phyloP scores from a whole-genome alignment of 1,140 invertebrate genomes.

The Archegozetes longisetosus region DNA sequence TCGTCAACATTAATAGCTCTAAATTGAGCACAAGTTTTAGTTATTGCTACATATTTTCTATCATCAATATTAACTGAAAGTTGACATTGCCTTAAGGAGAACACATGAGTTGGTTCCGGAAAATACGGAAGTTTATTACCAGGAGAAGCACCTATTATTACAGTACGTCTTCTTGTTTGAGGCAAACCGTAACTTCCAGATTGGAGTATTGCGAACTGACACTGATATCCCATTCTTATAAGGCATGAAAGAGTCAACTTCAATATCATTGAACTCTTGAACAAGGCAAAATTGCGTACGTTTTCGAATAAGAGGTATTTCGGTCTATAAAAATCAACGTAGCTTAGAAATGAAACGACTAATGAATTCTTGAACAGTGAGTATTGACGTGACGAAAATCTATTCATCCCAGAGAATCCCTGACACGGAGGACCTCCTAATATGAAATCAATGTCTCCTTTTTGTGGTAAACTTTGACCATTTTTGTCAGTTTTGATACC shows the following conservation, averaged over 20 bases:
- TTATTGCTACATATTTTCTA: slow-evolving; percentile 27
- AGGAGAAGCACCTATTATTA: slow-evolving; percentile 66
- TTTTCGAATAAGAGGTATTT: slow-evolving; percentile 73
- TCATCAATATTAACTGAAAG: slow-evolving; percentile 55
- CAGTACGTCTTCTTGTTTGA: slow-evolving; percentile 55
- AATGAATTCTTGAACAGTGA: slow-evolving; percentile 68
- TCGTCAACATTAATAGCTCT: slow-evolving; percentile 59
- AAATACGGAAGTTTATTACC: slow-evolving; percentile 58
- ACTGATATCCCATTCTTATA: slow-evolving; percentile 71
- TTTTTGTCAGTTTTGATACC: slow-evolving; percentile 28
- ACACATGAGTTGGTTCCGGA: slow-evolving; percentile 63
- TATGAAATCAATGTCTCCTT: slow-evolving; percentile 64
- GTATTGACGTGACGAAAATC: slow-evolving; percentile 71
- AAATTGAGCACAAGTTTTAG: slow-evolving; percentile 44
- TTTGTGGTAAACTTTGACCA: slow-evolving; percentile 49
- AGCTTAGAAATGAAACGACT: slow-evolving; percentile 65
- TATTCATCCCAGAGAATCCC: slow-evolving; percentile 77
- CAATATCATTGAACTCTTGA: slow-evolving; percentile 59
- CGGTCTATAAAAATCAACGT: slow-evolving; percentile 70
- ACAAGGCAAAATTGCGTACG: slow-evolving; percentile 66
- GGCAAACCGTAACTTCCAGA: slow-evolving; percentile 72
- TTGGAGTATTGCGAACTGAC: slow-evolving; percentile 67
- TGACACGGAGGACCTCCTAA: slow-evolving; percentile 83
- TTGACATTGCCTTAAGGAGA: slow-evolving; percentile 50
- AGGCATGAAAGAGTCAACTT: slow-evolving; percentile 61